Base-by-base conservation (phyloP, 2,888 invertebrate genomes). In the Agrotis ipsilon region DNA sequence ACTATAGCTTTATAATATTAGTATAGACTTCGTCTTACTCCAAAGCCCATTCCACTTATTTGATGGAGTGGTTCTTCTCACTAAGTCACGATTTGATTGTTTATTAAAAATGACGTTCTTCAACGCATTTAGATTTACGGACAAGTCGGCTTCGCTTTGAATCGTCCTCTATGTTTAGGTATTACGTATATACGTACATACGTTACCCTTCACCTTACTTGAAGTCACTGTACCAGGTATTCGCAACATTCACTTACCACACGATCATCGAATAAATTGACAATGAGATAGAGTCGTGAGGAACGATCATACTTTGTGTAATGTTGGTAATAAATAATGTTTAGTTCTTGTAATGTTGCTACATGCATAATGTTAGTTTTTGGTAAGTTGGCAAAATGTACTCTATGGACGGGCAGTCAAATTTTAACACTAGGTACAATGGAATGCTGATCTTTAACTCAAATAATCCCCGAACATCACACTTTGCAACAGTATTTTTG, bases 181-280 rank as follows among this genome's bases (percentile, higher is more conserved):
- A 24, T 45, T 67, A 60, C 27, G 27, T 55, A 51, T 51, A 78
- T 54, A 39, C 24, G 13, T 46, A 24, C 49, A 52, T 80, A 46
- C 52, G 19, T 55, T 65, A 69, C 75, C 63, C 75, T 78, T 78
- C 71, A 79, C 63, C 59, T 46, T 55, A 64, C 60, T 67, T 70
- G 70, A 46, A 68, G 49, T 52, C 55, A n/a, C 46, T 43, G 52
- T 27, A 16, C 46, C 32, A 54, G 14, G 39, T 71, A 43, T 67
- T 64, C 43, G 52, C 52, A 51, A 75, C 80, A 64, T 80, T 80
- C 75, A 75, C 76, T 75, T 63, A 60, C 51, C 48, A 52, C 45
- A 52, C 62, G 48, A 57, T 43, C 11, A n/a, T 21, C 74, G 43
- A 32, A 68, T 45, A 43, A 49, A 60, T 75, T 49, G 49, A 19